Conservation (phyloP, 2,113 vertebrate species). For the Plotosus lineatus region DNA sequence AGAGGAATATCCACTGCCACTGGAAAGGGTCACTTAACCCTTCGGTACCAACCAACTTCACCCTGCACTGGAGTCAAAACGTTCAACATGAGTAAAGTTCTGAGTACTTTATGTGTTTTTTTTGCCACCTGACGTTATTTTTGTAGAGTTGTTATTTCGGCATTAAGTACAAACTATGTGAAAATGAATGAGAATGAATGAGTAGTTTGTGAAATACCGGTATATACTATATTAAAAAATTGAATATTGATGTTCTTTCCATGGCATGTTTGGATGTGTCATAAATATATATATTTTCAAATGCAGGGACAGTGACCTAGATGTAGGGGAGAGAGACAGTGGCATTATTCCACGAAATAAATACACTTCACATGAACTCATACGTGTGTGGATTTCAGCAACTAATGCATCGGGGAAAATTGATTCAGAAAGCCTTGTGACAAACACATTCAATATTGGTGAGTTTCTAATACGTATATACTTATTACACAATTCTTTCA, state of each 20-base stretch:
- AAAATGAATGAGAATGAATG: no score
- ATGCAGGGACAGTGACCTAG: background rate
- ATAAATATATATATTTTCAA: conserved; percentile 5
- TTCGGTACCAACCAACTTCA: conserved; percentile 52
- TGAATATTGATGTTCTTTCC: no score
- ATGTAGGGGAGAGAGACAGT: background rate
- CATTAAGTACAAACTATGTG: no score
- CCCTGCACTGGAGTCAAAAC: conserved; percentile 60
- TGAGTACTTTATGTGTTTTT: background rate
- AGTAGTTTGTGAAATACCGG: no score
- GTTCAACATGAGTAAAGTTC: background rate
- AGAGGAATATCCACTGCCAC: conserved; percentile 57
- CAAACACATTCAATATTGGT: conserved; percentile 33
- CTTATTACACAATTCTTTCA: background rate
- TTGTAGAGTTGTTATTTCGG: no score
- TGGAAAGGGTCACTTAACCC: conserved; percentile 49
- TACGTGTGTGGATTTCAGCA: conserved; percentile 43
- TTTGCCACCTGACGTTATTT: no score
- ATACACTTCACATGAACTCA: background rate
- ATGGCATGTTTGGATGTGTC: conserved; percentile 3
- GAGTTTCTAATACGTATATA: background rate
- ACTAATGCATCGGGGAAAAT: background rate
- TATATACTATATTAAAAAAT: no score
- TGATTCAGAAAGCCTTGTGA: background rate
- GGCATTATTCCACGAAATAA: background rate